These are phyloP conservation scores for Gallinago undulata DNA, from an alignment of 2,113 vertebrate species.

Conservation along the genomic window DNA sequence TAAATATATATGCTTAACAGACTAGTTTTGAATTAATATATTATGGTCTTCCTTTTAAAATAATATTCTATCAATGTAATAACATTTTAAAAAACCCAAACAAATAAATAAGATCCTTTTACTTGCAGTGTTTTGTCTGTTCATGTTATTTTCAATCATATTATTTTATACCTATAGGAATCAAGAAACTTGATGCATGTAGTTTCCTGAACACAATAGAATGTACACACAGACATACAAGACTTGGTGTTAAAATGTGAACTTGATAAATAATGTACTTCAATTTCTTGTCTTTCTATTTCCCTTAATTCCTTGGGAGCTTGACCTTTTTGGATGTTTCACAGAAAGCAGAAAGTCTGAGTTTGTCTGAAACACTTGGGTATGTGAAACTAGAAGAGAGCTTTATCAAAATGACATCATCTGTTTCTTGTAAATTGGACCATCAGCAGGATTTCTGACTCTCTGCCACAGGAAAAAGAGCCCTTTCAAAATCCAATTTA, in stretches of 20 bases:
- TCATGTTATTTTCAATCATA: conserved; percentile 8
- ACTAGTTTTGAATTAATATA: conserved; percentile 75
- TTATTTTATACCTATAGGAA: not conserved
- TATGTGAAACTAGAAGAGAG: conserved; percentile 40
- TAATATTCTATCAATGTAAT: conserved; percentile 57
- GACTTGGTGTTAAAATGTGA: not conserved
- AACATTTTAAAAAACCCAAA: conserved; percentile 68
- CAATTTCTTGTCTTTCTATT: not conserved
- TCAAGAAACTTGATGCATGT: not conserved
- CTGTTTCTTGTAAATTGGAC: conserved; percentile 50
- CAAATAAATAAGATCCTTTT: conserved; percentile 66
- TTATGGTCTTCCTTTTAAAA: conserved; percentile 68
- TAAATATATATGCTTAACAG: conserved; percentile 68
- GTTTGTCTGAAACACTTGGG: conserved; percentile 34
- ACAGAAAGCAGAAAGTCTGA: conserved; percentile 12
- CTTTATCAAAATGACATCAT: conserved; percentile 65
- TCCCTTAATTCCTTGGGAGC: not conserved
- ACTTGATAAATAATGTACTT: not conserved
- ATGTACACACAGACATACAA: not conserved
- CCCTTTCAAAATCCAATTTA: conserved; percentile 43
- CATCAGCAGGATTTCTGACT: conserved; percentile 70
- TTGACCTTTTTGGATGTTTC: conserved; percentile 27
- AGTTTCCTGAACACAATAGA: not conserved
- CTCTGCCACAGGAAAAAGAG: conserved; percentile 36
- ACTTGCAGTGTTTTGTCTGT: conserved; percentile 31